Evolutionary conservation across 2,888 invertebrate genomes (phyloP).

Genomic region (Xylota sylvarum): DNA sequence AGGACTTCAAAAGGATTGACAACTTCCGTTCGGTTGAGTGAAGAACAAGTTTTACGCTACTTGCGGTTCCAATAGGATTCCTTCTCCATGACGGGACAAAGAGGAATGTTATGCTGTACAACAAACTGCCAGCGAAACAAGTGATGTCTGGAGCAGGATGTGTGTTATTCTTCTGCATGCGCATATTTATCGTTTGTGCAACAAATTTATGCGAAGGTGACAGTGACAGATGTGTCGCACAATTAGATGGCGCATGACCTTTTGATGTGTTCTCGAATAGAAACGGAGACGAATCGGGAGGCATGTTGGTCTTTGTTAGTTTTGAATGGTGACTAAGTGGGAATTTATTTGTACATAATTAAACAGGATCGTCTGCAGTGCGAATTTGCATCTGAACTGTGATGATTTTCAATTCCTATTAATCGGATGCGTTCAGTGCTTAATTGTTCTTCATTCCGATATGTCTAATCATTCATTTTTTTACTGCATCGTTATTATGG

Average conservation of each 20-base stretch:
- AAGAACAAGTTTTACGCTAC: slow-evolving; percentile 36
- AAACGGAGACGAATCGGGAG: not conserved
- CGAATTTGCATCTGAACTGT: no score
- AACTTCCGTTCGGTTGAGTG: slow-evolving; percentile 57
- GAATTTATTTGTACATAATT: slow-evolving; percentile 17
- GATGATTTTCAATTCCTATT: no score
- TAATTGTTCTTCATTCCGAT: no score
- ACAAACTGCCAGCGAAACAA: not conserved
- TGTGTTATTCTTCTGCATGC: slow-evolving; percentile 1
- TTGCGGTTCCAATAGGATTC: slow-evolving; percentile 17
- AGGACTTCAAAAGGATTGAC: slow-evolving; percentile 70
- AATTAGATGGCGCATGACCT: slow-evolving; percentile 55
- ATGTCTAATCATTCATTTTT: no score
- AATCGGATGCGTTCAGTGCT: no score
- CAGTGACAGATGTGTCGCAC: slow-evolving; percentile 58
- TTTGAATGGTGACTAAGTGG: slow-evolving; percentile 21
- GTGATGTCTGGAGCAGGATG: slow-evolving; percentile 17
- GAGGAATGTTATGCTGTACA: not conserved
- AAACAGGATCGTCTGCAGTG: not conserved
- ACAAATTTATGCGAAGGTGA: slow-evolving; percentile 54
- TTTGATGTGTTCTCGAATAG: not conserved
- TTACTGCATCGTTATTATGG: no score
- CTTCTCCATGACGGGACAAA: slow-evolving; percentile 6
- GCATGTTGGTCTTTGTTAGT: slow-evolving; percentile 4
- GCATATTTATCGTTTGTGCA: slow-evolving; percentile 46